These are phyloP conservation scores for Drepana arcuata DNA, from an alignment of 1,140 invertebrate genomes.

Conservation along the genomic window DNA sequence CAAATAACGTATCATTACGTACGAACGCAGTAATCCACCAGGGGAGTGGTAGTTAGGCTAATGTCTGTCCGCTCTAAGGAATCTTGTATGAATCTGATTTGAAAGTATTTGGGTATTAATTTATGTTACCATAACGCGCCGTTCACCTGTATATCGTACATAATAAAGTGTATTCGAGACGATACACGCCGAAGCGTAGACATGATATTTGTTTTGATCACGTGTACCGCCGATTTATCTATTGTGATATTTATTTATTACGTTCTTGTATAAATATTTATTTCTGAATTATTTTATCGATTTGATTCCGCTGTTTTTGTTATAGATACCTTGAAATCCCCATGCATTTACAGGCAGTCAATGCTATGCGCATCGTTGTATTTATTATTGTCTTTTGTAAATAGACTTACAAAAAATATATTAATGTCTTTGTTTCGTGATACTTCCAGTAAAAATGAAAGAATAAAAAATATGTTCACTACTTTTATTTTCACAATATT, in stretches of 20 bases:
- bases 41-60: slow-evolving; percentile 15
- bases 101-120: slow-evolving; percentile 28
- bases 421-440: no score
- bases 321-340: slow-evolving; percentile 12
- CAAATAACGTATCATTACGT: slow-evolving; percentile 24
- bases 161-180: background rate
- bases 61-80: slow-evolving; percentile 25
- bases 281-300: slow-evolving; percentile 7
- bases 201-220: slow-evolving; percentile 8
- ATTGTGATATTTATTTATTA: slow-evolving; percentile 18
- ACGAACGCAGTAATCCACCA: no score
- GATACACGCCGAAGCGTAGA: background rate
- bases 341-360: slow-evolving; percentile 40
- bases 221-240: slow-evolving; percentile 1
- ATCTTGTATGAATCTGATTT: slow-evolving; percentile 58
- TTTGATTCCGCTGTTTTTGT: slow-evolving; percentile 28
- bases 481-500: no score
- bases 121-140: slow-evolving; percentile 11
- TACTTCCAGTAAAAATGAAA: no score
- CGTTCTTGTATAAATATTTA: slow-evolving; percentile 17
- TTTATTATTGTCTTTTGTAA: slow-evolving; percentile 58
- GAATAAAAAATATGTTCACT: no score
- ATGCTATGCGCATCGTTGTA: slow-evolving; percentile 43
- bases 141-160: slow-evolving; percentile 11
- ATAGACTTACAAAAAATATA: slow-evolving; percentile 52